These are phyloP conservation scores for Apodemus agrarius DNA, from an alignment of 2,797 vertebrate genomes.

Conservation along the genomic window DNA sequence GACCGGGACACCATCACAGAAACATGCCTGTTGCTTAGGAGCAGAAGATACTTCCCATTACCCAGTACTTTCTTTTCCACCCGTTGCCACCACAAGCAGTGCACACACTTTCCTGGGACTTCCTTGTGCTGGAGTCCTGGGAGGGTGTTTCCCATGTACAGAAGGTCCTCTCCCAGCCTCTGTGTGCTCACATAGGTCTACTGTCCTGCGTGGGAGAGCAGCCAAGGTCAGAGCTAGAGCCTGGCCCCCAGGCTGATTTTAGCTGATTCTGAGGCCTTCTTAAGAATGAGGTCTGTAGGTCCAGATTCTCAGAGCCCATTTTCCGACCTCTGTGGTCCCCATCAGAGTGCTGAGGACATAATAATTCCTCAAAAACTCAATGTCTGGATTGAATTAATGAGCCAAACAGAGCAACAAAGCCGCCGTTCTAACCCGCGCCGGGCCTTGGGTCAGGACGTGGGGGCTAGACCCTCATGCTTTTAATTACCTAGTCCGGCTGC, in stretches of 20 bases:
- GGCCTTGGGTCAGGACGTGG: background rate
- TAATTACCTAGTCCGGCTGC: background rate
- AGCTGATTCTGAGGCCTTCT: background rate
- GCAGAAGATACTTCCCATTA: background rate
- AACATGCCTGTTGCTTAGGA: background rate
- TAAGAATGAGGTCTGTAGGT: background rate
- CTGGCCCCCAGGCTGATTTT: background rate
- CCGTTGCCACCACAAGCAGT: fast-evolving
- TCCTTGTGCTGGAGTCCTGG: background rate
- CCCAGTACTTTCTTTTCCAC: background rate
- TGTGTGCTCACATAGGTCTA: fast-evolving
- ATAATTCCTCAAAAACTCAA: constrained; percentile 19
- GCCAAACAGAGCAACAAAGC: constrained; percentile 47
- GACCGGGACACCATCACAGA: background rate
- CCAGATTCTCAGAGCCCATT: background rate
- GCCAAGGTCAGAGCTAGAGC: background rate
- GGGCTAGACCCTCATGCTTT: background rate
- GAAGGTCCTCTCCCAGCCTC: background rate
- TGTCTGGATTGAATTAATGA: constrained; percentile 63
- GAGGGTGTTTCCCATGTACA: fast-evolving
- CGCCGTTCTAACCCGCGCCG: background rate
- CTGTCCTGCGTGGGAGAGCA: background rate
- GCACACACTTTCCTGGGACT: no score
- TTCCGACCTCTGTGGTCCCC: background rate
- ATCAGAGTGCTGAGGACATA: background rate